A percentile compares a stretch with the other conserved stretches of the same genome.
These are phyloP conservation scores for Ornithoptera alexandrae DNA, from an alignment of 2,888 invertebrate genomes.

Conservation along the genomic window DNA sequence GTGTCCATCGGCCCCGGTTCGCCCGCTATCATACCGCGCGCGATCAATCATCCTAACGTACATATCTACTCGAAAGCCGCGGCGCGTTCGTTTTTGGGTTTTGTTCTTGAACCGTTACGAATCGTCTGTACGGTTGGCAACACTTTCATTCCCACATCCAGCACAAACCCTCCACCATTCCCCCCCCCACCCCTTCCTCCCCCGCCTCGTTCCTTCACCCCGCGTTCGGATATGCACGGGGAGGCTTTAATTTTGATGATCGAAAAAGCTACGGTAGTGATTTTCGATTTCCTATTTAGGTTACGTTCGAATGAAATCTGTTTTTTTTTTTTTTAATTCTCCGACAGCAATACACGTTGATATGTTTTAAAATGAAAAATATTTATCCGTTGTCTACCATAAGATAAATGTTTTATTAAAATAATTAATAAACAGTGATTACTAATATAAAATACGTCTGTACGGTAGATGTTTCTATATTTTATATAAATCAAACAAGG, in stretches of 20 bases:
- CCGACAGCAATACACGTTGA: conserved; percentile 9
- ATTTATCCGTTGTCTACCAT: conserved; percentile 4
- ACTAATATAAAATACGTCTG: background rate
- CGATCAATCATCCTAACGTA: conserved; percentile 67
- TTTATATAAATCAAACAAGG: too few species aligned
- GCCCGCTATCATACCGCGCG: conserved; percentile 53
- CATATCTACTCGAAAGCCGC: conserved; percentile 35
- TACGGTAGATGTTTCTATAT: too few species aligned
- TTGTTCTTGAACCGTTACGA: conserved; percentile 56
- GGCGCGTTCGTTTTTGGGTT: conserved; percentile 36
- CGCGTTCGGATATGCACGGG: conserved; percentile 21
- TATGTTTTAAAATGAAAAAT: conserved; percentile 18
- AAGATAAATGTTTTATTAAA: conserved; percentile 14
- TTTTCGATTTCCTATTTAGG: conserved; percentile 29
- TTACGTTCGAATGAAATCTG: conserved; percentile 24
- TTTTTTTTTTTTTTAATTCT: conserved; percentile 24
- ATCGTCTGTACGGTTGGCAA: conserved; percentile 39
- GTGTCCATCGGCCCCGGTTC: conserved; percentile 45
- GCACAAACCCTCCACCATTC: too few species aligned
- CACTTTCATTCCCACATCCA: conserved; percentile 34
- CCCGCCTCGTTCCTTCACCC: background rate
- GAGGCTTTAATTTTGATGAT: conserved; percentile 31
- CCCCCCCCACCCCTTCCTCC: too few species aligned
- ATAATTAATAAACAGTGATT: conserved; percentile 1
- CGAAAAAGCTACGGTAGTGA: conserved; percentile 30